Evolutionary conservation across 2,113 vertebrate genomes (phyloP).

Genomic region (Ptilonorhynchus violaceus): DNA sequence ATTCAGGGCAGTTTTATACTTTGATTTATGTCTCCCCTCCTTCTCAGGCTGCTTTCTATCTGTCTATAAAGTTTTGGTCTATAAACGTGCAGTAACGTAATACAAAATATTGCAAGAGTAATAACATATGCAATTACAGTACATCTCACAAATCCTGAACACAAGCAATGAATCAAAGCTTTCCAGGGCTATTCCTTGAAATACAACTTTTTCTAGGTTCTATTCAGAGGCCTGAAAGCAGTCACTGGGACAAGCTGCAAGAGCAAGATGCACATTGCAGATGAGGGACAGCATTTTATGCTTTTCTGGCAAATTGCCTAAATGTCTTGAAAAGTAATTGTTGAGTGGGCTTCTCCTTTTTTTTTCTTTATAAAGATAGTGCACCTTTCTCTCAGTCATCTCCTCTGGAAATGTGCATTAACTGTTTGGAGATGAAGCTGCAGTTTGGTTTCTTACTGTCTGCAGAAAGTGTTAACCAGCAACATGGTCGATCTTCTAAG

Average conservation of each 20-base stretch:
- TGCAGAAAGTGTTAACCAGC: neutral
- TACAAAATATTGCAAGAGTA: slow-evolving; percentile 49
- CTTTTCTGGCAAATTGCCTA: slow-evolving; percentile 39
- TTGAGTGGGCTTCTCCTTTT: slow-evolving; percentile 8
- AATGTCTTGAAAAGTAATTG: slow-evolving; percentile 57
- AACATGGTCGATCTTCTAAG: neutral
- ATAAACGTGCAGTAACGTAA: slow-evolving; percentile 38
- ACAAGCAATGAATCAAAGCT: slow-evolving; percentile 50
- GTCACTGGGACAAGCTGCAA: neutral
- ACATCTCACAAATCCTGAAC: slow-evolving; percentile 29
- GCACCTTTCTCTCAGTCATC: neutral
- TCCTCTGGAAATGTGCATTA: neutral
- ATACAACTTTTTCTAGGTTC: neutral
- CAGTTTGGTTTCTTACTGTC: neutral
- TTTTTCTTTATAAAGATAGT: neutral
- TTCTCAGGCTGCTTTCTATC: slow-evolving; percentile 44
- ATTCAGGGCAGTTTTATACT: slow-evolving; percentile 38
- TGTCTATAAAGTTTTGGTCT: slow-evolving; percentile 52
- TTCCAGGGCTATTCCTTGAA: slow-evolving; percentile 14
- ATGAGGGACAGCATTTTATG: neutral
- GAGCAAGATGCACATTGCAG: slow-evolving; percentile 7
- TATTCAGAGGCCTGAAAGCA: neutral
- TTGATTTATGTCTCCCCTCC: slow-evolving; percentile 43
- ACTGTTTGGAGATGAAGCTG: neutral
- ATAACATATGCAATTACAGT: slow-evolving; percentile 46